These are phyloP conservation scores for Argya squamiceps DNA, from an alignment of 2,797 vertebrate species.

Conservation along the genomic window DNA sequence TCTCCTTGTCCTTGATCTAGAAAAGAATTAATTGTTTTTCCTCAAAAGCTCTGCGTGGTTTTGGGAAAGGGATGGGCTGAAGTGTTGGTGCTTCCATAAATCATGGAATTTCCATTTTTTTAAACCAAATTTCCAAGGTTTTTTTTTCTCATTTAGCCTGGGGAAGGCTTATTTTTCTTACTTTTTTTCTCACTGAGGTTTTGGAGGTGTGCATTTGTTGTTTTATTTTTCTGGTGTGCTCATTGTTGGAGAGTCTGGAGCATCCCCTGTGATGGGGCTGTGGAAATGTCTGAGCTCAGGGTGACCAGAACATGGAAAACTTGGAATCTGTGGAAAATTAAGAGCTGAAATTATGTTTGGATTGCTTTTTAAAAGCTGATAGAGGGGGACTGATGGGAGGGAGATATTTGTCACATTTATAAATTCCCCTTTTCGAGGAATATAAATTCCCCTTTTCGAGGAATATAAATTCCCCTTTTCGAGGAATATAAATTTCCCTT, in stretches of 20 bases:
- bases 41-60: background rate
- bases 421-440: background rate
- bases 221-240: background rate
- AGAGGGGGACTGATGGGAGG: background rate
- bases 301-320: background rate
- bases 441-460: background rate
- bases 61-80: background rate
- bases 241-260: background rate
- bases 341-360: accelerated
- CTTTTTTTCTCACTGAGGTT: background rate
- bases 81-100: background rate
- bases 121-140: background rate
- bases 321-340: background rate
- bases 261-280: background rate
- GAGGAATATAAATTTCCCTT: background rate
- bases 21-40: background rate
- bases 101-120: background rate
- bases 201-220: background rate
- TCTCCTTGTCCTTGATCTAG: background rate
- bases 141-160: background rate
- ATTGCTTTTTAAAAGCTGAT: background rate
- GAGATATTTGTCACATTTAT: background rate
- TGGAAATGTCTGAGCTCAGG: background rate
- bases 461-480: background rate
- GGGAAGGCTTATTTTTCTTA: background rate